Percentiles rank a stretch among this genome's conserved stretches.
phyloP scores from a whole-genome alignment of 1,140 invertebrate species.

The Cylas formicarius region DNA sequence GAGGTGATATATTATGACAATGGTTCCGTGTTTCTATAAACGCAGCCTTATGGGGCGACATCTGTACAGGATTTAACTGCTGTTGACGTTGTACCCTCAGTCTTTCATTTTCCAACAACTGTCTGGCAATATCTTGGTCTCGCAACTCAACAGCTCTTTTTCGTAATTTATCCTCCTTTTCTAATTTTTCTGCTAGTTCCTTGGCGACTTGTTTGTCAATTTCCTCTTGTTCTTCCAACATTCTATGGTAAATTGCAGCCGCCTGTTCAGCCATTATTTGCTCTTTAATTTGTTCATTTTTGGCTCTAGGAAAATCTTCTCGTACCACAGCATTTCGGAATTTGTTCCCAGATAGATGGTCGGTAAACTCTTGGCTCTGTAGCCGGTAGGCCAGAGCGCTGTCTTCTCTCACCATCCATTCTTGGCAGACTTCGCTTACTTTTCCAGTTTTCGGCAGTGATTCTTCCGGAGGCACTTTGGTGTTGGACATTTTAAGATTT shows the following conservation, averaged over 20 bases:
- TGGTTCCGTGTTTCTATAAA: constrained; percentile 13
- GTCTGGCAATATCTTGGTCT: constrained; percentile 44
- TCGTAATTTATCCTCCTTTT: constrained; percentile 52
- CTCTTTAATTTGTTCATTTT: constrained; percentile 73
- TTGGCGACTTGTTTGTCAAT: constrained; percentile 58
- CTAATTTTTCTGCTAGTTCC: constrained; percentile 56
- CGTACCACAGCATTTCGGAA: constrained; percentile 79
- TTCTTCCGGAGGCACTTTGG: constrained; percentile 25
- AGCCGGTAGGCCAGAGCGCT: constrained; percentile 80
- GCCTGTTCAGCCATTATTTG: constrained; percentile 55
- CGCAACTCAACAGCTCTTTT: constrained; percentile 48
- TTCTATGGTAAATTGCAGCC: constrained; percentile 53
- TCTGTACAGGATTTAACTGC: constrained; percentile 9
- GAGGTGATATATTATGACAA: constrained; percentile 21
- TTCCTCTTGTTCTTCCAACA: constrained; percentile 61
- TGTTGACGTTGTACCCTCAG: constrained; percentile 23
- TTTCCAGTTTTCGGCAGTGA: constrained; percentile 31
- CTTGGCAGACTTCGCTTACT: constrained; percentile 54
- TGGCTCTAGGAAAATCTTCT: constrained; percentile 79
- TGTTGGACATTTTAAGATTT: constrained; percentile 30
- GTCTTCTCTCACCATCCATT: constrained; percentile 90
- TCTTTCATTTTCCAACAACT: constrained; percentile 41
- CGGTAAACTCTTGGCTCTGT: constrained; percentile 84
- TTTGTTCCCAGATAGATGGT: constrained; percentile 79
- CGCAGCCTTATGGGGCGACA: constrained; percentile 19